Evolutionary conservation across 2,113 vertebrate species (phyloP), one percentile per base, ranked within the genome.

Genomic region (Dolichallabes microphthalmus): DNA sequence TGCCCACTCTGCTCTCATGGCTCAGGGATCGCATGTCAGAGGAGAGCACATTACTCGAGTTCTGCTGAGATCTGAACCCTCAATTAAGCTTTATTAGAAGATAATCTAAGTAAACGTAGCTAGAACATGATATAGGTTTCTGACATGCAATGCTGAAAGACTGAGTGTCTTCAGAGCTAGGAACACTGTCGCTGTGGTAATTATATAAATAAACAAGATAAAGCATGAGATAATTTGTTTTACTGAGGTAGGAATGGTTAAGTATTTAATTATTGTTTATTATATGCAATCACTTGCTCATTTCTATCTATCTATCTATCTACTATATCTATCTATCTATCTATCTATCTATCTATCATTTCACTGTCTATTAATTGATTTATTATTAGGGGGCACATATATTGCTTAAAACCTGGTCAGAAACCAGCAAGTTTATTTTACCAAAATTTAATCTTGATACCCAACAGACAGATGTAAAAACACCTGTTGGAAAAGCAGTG

Each of bases 201-300:
- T 80, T 45, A 61, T 55, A 81, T 52, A 80, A 87, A 89, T 83
- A 89, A 89, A 87, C 82, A 85, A 50, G 75, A 82, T 80, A 75
- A 80, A 75, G 74, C 64, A 27, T 25, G 57, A 84, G 86, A 20
- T 50, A 82, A 85, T 79, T 71, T 84, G 35, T 61, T 75, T 76
- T 73, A 55, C 66, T 13, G 27, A 69, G 57, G 19, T 27, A 32
- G 80, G 83, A 83, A 80, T 3, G 45, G 20, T 25, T 73, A n/a
- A 52, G 25, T 52, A 45, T 35, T 35, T 35, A 39, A 45, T 45
- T 50, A 52, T 74, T 74, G 45, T 50, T 50, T 50, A 25, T 73
- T 74, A 50, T n/a, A 12, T 25, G 15, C 8, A 74, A 25, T 50
- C 25, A 17, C 53, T 52, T 76, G 11, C 11, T 74, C 11, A 76